Base-by-base conservation (phyloP, 2,888 invertebrate genomes). In the Bombylius major region DNA sequence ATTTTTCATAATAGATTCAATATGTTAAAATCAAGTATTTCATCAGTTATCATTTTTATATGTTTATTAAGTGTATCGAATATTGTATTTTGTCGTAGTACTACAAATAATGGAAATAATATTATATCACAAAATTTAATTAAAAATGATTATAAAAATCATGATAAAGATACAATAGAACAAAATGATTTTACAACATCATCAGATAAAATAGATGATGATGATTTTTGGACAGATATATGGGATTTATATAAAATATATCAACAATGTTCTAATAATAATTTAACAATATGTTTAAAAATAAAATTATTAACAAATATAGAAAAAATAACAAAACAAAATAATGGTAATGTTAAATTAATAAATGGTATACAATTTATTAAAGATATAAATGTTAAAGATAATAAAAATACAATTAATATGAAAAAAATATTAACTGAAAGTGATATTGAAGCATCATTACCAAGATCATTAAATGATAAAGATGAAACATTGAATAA, bases 351-450 rank as follows among this genome's bases (percentile, higher is more conserved):
- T 60, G 70, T 90, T 51, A 78, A 81, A 42, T 69, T 90, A 13
- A 75, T 84, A 55, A 86, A 86, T 56, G 89, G 89, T n/a, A 80
- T 90, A 53, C 83, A 82, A 56, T 82, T 90, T 64, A 82, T 87
- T 11, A 82, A 82, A 65, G 73, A 77, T 9, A 80, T 82, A 65
- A 76, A 76, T 50, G 54, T 53, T 11, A 59, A 57, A 7, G 62
- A 60, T 1, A 60, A 54, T 7, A 67, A 72, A 42, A 64, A 65
- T 1, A 60, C 59, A n/a, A 57, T 62, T 1, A 31, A 53, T 4
- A 53, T 66, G 6, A 46, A 47, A 39, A 46, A 47, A 39, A 14
- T 46, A 4, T 13, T 77, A 65, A 75, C 76, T 13, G 82, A 84
- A 66, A 77, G 78, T 53, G 82, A 83, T 56, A 78, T 86, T 60